A percentile compares a stretch with the other conserved stretches of the same genome.
These are phyloP conservation scores for Belonocnema kinseyi DNA, from an alignment of 1,140 invertebrate genomes.

Conservation along the genomic window DNA sequence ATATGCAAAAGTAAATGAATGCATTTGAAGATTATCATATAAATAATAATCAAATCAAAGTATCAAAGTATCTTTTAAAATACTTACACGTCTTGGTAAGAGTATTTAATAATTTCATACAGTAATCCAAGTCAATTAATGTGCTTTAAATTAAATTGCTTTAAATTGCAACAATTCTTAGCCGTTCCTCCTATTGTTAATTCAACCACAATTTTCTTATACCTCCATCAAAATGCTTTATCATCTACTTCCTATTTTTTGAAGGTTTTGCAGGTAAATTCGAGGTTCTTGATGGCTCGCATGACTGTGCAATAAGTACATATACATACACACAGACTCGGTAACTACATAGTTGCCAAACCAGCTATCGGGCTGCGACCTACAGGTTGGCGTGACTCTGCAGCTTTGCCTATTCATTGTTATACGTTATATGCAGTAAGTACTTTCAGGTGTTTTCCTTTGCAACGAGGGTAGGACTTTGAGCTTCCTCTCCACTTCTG, in stretches of 20 bases:
- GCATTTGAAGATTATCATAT: no score
- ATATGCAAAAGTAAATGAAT: no score
- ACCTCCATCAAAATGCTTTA: slow-evolving; percentile 5
- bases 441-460: slow-evolving; percentile 26
- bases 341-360: slow-evolving; percentile 25
- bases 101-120: no score
- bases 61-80: no score
- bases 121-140: no score
- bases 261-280: slow-evolving; percentile 6
- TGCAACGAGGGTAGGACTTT: slow-evolving; percentile 9
- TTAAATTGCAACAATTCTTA: no score
- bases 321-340: not conserved
- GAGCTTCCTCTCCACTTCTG: not conserved
- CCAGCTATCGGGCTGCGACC: slow-evolving; percentile 21
- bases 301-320: slow-evolving; percentile 29
- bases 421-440: not conserved
- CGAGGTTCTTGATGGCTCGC: slow-evolving; percentile 14
- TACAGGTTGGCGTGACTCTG: slow-evolving; percentile 29
- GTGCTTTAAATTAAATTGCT: no score
- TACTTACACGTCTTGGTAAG: no score
- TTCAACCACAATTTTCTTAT: not conserved
- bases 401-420: slow-evolving; percentile 6
- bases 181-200: not conserved
- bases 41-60: no score
- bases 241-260: not conserved